A percentile compares a stretch with the other conserved stretches of the same genome.
Conservation (phyloP, 2,113 vertebrate genomes). For the Labeo catla region DNA sequence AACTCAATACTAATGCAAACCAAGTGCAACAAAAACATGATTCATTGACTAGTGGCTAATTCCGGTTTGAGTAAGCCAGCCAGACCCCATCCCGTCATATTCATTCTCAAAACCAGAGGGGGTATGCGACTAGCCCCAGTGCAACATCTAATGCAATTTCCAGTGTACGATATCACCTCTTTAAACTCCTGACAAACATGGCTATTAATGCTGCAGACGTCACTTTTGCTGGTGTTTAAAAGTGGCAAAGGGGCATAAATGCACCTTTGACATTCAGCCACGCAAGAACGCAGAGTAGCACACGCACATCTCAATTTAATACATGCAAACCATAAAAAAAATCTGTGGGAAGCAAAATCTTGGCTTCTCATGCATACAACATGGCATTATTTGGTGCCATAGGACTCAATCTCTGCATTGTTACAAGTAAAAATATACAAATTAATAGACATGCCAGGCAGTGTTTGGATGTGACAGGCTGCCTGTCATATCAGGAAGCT, state of each 20-base stretch:
- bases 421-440: constrained; percentile 45
- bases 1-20: constrained; percentile 65
- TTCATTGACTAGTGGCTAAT: neutral
- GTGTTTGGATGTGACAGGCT: constrained; percentile 64
- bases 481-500: constrained; percentile 53
- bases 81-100: neutral
- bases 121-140: constrained; percentile 56
- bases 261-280: constrained; percentile 52
- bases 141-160: constrained; percentile 57
- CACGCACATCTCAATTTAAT: constrained; percentile 46
- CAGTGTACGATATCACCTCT: constrained; percentile 50
- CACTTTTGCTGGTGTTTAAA: constrained; percentile 45
- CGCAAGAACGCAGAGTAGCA: constrained; percentile 45
- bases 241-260: constrained; percentile 48
- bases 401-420: constrained; percentile 44
- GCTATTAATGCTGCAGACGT: constrained; percentile 33
- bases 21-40: constrained; percentile 44
- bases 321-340: constrained; percentile 59
- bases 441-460: constrained; percentile 59
- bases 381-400: constrained; percentile 34
- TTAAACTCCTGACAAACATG: constrained; percentile 29
- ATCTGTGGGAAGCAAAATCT: constrained; percentile 40
- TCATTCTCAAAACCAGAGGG: neutral
- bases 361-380: constrained; percentile 62
- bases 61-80: constrained; percentile 19